Percentiles rank a stretch among this genome's conserved stretches.
phyloP scores from a whole-genome alignment of 2,888 invertebrate genomes.

The Dusona sp. region DNA sequence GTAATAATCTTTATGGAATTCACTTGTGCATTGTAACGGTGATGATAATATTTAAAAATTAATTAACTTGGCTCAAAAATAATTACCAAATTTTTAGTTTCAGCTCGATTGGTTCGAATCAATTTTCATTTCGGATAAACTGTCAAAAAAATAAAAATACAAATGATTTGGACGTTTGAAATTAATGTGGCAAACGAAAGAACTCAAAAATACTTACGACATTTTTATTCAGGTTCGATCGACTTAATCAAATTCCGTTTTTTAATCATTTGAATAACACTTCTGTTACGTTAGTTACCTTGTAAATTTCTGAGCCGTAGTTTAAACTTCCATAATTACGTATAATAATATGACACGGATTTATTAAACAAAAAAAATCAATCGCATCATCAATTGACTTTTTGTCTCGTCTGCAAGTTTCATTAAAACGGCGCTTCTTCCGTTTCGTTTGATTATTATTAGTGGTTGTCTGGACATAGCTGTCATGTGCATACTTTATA shows the following conservation, averaged over 20 bases:
- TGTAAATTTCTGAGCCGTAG: neutral
- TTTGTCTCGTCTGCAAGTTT: neutral
- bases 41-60: neutral
- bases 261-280: neutral
- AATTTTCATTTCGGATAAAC: neutral
- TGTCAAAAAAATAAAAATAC: neutral
- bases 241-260: neutral
- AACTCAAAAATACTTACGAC: neutral
- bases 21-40: neutral
- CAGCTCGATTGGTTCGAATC: neutral
- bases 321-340: neutral
- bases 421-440: neutral
- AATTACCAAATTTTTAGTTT: too few relatives aligned
- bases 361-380: neutral
- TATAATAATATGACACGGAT: neutral
- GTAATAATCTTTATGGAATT: conserved; percentile 2
- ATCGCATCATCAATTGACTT: neutral
- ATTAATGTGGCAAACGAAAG: too few relatives aligned
- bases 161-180: too few relatives aligned
- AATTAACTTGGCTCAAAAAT: neutral
- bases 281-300: neutral
- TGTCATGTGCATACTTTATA: neutral
- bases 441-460: neutral
- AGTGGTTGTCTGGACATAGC: neutral
- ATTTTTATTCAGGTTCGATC: neutral